These are phyloP conservation scores for Hirtodrosophila duncani DNA, from an alignment of 2,888 invertebrate genomes.

Conservation along the genomic window DNA sequence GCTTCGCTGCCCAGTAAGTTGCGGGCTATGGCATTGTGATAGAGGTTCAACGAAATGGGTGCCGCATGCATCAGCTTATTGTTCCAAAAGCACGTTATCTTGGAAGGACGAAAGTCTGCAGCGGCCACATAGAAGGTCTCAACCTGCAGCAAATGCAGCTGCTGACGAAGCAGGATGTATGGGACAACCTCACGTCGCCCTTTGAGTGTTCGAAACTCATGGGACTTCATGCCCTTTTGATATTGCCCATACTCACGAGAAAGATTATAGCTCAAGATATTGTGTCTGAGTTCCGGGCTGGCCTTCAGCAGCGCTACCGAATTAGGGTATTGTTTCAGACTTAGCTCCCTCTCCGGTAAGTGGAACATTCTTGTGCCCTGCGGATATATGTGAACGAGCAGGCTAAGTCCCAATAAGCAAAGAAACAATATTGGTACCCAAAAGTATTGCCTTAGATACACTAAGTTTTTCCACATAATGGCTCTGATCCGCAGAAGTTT, in stretches of 20 bases:
- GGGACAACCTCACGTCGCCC: constrained; percentile 9
- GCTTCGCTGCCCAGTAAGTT: not conserved
- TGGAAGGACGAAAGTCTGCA: not conserved
- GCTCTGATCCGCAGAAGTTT: not conserved
- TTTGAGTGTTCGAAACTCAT: not conserved
- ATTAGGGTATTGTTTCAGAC: not conserved
- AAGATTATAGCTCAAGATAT: too few species aligned
- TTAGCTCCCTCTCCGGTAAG: not conserved
- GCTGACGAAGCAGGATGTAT: constrained; percentile 1
- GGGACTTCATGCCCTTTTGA: too few species aligned
- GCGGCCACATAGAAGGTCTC: constrained; percentile 10
- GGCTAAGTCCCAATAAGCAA: not conserved
- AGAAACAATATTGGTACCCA: not conserved
- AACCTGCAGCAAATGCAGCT: not conserved
- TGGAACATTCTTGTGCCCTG: constrained; percentile 3
- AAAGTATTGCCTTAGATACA: not conserved
- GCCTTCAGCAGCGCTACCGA: constrained; percentile 1
- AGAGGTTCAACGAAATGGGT: constrained; percentile 15
- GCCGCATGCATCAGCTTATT: constrained; percentile 5
- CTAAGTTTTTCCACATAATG: not conserved
- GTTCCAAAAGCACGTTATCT: constrained; percentile 13
- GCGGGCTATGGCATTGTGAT: constrained; percentile 15
- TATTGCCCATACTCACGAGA: too few species aligned
- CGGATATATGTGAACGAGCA: not conserved
- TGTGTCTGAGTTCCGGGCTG: not conserved